Percentiles rank a stretch among this genome's conserved stretches.
Evolutionary conservation across 2,888 invertebrate species (phyloP).

Genomic region (Synergus laeviventris): DNA sequence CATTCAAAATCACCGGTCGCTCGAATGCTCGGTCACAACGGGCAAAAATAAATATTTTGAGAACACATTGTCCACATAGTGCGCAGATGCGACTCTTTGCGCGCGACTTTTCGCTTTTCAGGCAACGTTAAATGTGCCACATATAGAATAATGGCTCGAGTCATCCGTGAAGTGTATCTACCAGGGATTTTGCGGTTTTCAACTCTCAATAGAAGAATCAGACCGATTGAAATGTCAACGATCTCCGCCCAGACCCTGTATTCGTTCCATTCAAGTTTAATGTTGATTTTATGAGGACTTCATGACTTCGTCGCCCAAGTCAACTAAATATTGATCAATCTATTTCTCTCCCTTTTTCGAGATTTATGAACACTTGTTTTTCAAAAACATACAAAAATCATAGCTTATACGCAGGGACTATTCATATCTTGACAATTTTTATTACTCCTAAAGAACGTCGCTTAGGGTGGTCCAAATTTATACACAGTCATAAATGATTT

Average conservation of each 20-base stretch:
- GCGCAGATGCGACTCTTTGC: constrained; percentile 43
- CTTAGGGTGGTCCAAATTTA: neutral
- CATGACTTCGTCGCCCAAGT: constrained; percentile 53
- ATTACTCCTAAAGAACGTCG: neutral
- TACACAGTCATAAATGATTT: neutral
- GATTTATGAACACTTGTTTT: constrained; percentile 10
- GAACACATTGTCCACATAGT: constrained; percentile 64
- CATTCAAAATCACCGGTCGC: constrained; percentile 64
- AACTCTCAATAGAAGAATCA: constrained; percentile 57
- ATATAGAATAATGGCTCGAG: constrained; percentile 49
- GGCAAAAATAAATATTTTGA: constrained; percentile 72
- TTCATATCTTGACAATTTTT: neutral
- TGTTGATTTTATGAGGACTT: constrained; percentile 68
- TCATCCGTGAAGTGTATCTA: constrained; percentile 48
- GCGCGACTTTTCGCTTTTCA: constrained; percentile 40
- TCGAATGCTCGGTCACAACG: constrained; percentile 59
- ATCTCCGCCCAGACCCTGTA: constrained; percentile 54
- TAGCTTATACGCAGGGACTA: neutral
- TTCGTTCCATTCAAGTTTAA: constrained; percentile 55
- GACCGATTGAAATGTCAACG: constrained; percentile 67
- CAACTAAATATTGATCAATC: constrained; percentile 34
- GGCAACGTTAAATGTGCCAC: constrained; percentile 18
- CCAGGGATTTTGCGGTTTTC: constrained; percentile 62
- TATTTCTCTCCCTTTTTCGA: constrained; percentile 8
- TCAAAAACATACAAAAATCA: constrained; percentile 19